Conservation (phyloP, 2,888 invertebrate species). For the Aphodius sticticus region DNA sequence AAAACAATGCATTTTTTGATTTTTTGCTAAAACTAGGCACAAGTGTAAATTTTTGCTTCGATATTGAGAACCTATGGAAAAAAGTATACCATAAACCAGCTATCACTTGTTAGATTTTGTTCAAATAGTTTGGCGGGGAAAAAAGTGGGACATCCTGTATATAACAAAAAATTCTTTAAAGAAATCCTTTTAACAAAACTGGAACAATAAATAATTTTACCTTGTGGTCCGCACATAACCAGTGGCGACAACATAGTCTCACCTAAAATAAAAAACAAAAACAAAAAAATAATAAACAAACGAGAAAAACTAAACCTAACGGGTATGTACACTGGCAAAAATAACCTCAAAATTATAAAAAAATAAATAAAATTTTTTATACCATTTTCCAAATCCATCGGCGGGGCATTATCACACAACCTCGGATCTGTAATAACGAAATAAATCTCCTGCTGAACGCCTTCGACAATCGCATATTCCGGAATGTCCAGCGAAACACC, state of each 20-base stretch:
- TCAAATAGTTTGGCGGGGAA: too few relatives aligned
- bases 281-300: conserved; percentile 34
- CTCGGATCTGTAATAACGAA: conserved; percentile 88
- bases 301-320: conserved; percentile 44
- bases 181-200: too few relatives aligned
- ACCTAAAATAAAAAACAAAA: conserved; percentile 66
- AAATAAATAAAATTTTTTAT: conserved; percentile 49
- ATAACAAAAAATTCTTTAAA: too few relatives aligned
- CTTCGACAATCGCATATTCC: conserved; percentile 83
- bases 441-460: conserved; percentile 89
- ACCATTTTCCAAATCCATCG: conserved; percentile 92
- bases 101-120: too few relatives aligned
- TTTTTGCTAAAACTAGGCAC: too few relatives aligned
- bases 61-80: too few relatives aligned
- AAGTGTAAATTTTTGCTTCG: too few relatives aligned
- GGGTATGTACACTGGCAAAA: conserved; percentile 51
- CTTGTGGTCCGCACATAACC: conserved; percentile 96
- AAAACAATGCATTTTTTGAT: too few relatives aligned
- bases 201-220: conserved; percentile 60
- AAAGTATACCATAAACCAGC: too few relatives aligned
- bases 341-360: conserved; percentile 20
- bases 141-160: too few relatives aligned
- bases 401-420: conserved; percentile 77
- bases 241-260: conserved; percentile 93
- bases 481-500: conserved; percentile 92